These are phyloP conservation scores for Acanthaster planci DNA, from an alignment of 35 echinoderm and acorn worm genomes.

Conservation along the genomic window DNA sequence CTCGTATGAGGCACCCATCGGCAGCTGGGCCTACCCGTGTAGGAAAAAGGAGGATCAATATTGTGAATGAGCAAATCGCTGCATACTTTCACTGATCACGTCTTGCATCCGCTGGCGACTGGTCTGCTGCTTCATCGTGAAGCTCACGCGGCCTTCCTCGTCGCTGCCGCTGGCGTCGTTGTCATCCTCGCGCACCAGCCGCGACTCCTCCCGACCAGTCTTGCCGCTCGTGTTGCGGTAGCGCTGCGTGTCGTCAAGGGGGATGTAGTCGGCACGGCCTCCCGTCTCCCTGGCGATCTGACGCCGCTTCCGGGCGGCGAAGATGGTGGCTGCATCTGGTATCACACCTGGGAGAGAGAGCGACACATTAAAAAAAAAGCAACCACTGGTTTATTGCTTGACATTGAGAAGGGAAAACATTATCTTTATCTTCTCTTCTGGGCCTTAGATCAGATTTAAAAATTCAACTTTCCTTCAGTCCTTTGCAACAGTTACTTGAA, in stretches of 20 bases:
- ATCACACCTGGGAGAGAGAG: slow-evolving; percentile 69
- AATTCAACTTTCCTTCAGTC: too few species aligned
- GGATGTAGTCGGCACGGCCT: slow-evolving; percentile 55
- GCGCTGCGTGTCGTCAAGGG: slow-evolving; percentile 85
- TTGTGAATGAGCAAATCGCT: not conserved
- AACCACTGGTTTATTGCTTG: too few species aligned
- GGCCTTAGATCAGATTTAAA: too few species aligned
- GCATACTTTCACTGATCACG: slow-evolving; percentile 77
- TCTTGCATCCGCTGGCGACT: slow-evolving; percentile 80
- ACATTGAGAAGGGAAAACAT: too few species aligned
- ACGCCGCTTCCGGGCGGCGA: slow-evolving; percentile 74
- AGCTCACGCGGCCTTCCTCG: slow-evolving; percentile 89
- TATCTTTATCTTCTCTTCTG: too few species aligned
- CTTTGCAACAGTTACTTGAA: too few species aligned
- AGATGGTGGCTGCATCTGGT: slow-evolving; percentile 91
- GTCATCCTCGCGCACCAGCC: slow-evolving; percentile 91
- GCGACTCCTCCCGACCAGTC: slow-evolving; percentile 40
- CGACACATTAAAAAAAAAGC: not conserved
- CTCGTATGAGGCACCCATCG: too few species aligned
- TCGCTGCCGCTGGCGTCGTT: slow-evolving; percentile 86
- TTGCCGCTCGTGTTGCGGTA: slow-evolving; percentile 35
- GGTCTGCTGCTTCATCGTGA: slow-evolving; percentile 79
- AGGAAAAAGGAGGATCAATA: too few species aligned
- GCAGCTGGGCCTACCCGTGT: too few species aligned
- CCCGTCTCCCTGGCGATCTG: slow-evolving; percentile 82